Base-by-base conservation (phyloP, 2,888 invertebrate species). In the Pyrgus malvae region DNA sequence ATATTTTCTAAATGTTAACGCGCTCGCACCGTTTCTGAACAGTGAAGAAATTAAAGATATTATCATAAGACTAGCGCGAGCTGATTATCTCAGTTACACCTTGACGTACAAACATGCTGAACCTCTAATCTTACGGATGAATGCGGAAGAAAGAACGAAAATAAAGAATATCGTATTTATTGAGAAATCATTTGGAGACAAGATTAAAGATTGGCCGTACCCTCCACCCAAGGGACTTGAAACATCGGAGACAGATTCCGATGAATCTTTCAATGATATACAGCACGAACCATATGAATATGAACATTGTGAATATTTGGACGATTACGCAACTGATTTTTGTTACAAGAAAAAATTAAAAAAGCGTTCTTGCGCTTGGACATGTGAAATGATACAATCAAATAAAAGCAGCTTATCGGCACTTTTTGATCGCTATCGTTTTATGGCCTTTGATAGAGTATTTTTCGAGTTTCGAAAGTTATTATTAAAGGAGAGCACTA, bases 361-460 rank as follows among this genome's bases (percentile, higher is more conserved):
- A n/a, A n/a, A n/a, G n/a, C n/a, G n/a, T n/a, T n/a, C n/a, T n/a
- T n/a, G n/a, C n/a, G 21, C 3, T 21, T 21, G 21, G 21, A 4
- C 6, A 4, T 21, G 3, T 21, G 21, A 21, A 21, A 4, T 21
- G 3, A 3, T 21, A 21, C 6, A 21, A 21, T 6, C 21, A 21
- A 21, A 21, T 16, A 35, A 31, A 33, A 48, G 8, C 60, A 66
- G 41, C 65, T 61, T 86, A 7, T 78, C 84, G 40, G 59, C 67
- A 14, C 58, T 86, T 12, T 86, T 78, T 37, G 75, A 83, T 45
- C 69, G 74, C 37, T 84, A 73, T 56, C 71, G 85, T 1, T 80
- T 83, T 38, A 56, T 57, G 0, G 70, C 72, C 17, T 86, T 84
- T 33, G 70, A 74, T 0, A 66, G 67, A 11, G 71, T 80, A 1